phyloP scores from a whole-genome alignment of 2,113 vertebrate genomes.

The Pomatostomus ruficeps region DNA sequence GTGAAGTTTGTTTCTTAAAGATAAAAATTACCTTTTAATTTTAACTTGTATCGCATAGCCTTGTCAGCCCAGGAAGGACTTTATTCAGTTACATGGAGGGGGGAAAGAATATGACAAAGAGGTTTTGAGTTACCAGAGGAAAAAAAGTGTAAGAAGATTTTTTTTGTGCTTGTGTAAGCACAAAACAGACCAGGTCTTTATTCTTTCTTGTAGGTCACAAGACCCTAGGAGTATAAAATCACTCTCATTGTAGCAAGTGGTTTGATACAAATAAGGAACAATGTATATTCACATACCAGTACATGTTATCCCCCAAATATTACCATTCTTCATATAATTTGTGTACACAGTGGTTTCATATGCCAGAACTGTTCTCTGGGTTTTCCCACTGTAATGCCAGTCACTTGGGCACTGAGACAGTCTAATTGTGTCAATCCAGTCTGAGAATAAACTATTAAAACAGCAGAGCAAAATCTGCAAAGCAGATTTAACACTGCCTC shows the following conservation, averaged over 20 bases:
- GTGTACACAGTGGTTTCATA: not conserved
- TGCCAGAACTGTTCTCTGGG: not conserved
- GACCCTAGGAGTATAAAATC: not conserved
- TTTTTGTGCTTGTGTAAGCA: not conserved
- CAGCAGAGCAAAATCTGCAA: slow-evolving; percentile 1
- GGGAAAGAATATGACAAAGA: not conserved
- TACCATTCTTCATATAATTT: not conserved
- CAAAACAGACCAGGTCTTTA: not conserved
- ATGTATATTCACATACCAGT: not conserved
- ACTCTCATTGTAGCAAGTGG: not conserved
- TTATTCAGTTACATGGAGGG: not conserved
- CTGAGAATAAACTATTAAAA: not conserved
- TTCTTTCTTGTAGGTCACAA: not conserved
- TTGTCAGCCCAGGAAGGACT: not conserved
- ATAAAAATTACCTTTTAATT: slow-evolving; percentile 10
- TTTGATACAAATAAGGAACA: not conserved
- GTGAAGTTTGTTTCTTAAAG: not conserved
- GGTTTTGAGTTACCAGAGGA: not conserved
- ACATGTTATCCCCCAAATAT: not conserved
- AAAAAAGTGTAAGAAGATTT: not conserved
- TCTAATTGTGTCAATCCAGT: not conserved
- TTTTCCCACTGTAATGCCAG: not conserved
- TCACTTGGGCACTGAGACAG: not conserved
- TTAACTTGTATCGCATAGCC: not conserved
- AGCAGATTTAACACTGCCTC: not conserved